phyloP scores from a whole-genome alignment of 2,797 vertebrate species.

The Sebastes alutus region DNA sequence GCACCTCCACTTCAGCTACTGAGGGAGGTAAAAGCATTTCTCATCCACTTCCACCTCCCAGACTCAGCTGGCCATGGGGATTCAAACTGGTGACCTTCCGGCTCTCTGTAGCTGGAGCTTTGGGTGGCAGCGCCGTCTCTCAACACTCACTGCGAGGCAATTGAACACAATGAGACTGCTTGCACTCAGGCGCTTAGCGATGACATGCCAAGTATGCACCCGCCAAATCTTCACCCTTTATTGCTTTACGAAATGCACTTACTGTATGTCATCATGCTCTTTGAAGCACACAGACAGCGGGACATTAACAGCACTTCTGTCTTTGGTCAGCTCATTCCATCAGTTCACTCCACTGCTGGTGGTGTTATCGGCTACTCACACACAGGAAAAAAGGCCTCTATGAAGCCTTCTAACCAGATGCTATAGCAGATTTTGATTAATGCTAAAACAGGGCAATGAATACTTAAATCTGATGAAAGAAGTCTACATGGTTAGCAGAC shows the following conservation, averaged over 20 bases:
- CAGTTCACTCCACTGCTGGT: conserved; percentile 16
- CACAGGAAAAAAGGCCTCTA: background rate
- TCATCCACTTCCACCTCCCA: background rate
- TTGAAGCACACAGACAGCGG: conserved; percentile 49
- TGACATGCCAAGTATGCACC: conserved; percentile 60
- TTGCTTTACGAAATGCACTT: conserved; percentile 60
- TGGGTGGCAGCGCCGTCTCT: conserved; percentile 49
- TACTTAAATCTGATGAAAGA: background rate
- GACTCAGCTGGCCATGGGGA: background rate
- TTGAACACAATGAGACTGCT: conserved; percentile 39
- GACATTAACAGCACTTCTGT: conserved; percentile 58
- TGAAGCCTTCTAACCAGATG: background rate
- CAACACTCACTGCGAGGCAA: conserved; percentile 42
- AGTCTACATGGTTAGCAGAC: background rate
- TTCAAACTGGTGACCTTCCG: conserved; percentile 21
- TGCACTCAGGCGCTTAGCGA: conserved; percentile 51
- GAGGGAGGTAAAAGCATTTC: background rate
- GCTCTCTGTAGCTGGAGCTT: background rate
- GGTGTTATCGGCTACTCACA: conserved; percentile 4
- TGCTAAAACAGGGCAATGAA: background rate
- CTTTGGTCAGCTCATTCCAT: conserved; percentile 50
- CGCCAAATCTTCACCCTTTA: conserved; percentile 63
- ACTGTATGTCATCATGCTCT: conserved; percentile 59
- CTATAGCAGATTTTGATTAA: background rate
- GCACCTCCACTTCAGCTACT: background rate